Evolutionary conservation across 2,797 vertebrate species (phyloP).

Genomic region (Telmatherina bonti): DNA sequence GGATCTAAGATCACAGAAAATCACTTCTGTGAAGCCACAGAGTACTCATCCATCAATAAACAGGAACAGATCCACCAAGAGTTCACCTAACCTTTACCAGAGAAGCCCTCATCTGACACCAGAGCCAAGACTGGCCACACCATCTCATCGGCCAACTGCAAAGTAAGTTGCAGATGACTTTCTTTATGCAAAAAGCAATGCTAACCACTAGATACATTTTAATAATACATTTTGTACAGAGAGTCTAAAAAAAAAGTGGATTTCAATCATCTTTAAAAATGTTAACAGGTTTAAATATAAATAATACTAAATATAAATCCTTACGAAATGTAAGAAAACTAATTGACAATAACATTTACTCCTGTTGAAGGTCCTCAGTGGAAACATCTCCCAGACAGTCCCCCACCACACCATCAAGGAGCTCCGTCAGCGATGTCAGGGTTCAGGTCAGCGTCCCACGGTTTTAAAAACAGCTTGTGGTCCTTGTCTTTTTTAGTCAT

Average conservation of each 20-base stretch:
- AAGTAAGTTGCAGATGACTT: constrained; percentile 26
- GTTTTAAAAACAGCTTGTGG: background rate
- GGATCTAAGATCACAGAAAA: background rate
- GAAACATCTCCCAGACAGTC: constrained; percentile 40
- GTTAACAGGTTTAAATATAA: background rate
- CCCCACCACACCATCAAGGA: constrained; percentile 21
- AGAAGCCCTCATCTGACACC: constrained; percentile 28
- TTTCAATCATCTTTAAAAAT: background rate
- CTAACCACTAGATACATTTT: too few species aligned
- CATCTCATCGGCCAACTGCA: constrained; percentile 4
- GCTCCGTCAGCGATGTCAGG: constrained; percentile 44
- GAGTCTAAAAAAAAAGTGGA: background rate
- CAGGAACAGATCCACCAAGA: constrained; percentile 52
- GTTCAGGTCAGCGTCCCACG: constrained; percentile 50
- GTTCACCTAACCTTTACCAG: constrained; percentile 37
- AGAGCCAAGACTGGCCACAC: constrained; percentile 28
- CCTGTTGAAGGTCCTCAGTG: constrained; percentile 47
- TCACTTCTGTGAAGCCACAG: constrained; percentile 9
- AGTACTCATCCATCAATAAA: constrained; percentile 25
- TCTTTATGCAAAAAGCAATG: background rate
- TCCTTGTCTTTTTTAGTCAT: background rate
- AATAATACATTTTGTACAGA: background rate
- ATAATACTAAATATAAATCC: background rate
- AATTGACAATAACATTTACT: background rate
- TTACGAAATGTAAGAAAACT: background rate